Evolutionary conservation across 2,113 vertebrate species (phyloP), one percentile per base, ranked within the genome.

Genomic region (Phaetusa simplex): DNA sequence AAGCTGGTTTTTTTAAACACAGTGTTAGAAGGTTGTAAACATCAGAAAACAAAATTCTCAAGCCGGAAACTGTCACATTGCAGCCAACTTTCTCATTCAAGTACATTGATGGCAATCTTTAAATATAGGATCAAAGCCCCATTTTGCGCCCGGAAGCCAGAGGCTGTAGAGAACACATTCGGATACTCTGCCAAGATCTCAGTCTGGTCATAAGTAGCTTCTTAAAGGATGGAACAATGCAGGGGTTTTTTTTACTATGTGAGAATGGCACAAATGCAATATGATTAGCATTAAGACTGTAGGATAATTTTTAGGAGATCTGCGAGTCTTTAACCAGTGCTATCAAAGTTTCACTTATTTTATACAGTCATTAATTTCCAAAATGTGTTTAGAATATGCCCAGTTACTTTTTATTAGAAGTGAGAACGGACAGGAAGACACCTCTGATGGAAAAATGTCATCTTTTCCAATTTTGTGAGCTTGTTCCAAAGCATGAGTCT

Each of bases 171-270:
- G 19, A 82, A 22, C 11, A 20, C 12, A 21, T 30, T 84, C 30
- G 36, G 26, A 26, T 14, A 12, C 22, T 69, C 29, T 88, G 18
- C 4, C 7, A 6, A 58, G 21, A 50, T n/a, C 42, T 86, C 26
- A n/a, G 5, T 42, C 23, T 85, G n/a, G 11, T 8, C 18, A 34
- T 59, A 52, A 0, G 7, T 8, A 71, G 1, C 11, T 73, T 87
- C n/a, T 58, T 12, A 82, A 70, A 61, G 13, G 8, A 2, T 56
- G 36, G 34, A 81, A 14, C 10, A 71, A 66, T 7, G 2, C 20
- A 3, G 14, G 3, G 19, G 10, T 1, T 0, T 15, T 73, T 36
- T 32, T 55, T 24, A 27, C 11, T 47, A 12, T 16, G 5, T 23
- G 23, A 73, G 40, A 43, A 82, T 13, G 16, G 8, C 1, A 6